Evolutionary conservation across 1,140 invertebrate species (phyloP).

Genomic region (Panagrolaimus sp.): DNA sequence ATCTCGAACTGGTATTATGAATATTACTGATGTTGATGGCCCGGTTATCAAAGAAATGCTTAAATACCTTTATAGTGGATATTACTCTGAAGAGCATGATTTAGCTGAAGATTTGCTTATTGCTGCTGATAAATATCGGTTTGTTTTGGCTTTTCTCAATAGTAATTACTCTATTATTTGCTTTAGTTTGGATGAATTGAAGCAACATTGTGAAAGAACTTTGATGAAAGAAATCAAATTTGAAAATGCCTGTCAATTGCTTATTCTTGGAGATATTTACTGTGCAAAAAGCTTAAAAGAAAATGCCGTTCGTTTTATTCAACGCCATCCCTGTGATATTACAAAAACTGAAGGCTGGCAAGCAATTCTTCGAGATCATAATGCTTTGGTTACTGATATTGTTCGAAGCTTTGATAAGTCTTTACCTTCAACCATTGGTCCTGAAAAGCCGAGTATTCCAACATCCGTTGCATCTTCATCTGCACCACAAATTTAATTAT

Average conservation of each 20-base stretch:
- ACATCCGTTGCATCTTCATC: no score
- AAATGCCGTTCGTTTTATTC: constrained; percentile 48
- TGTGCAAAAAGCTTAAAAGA: constrained; percentile 42
- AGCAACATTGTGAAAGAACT: constrained; percentile 51
- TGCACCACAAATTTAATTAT: no score
- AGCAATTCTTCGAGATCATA: constrained; percentile 35
- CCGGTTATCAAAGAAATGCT: constrained; percentile 55
- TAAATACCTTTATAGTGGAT: constrained; percentile 54
- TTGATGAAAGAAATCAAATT: constrained; percentile 47
- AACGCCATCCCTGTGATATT: constrained; percentile 42
- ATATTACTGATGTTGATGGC: constrained; percentile 54
- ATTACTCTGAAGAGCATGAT: constrained; percentile 49
- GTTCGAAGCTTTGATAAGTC: constrained; percentile 38
- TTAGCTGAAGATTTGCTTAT: constrained; percentile 56
- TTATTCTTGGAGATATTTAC: constrained; percentile 54
- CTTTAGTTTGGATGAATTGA: constrained; percentile 48
- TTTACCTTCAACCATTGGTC: constrained; percentile 18
- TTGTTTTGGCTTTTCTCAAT: constrained; percentile 12
- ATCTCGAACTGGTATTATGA: constrained; percentile 47
- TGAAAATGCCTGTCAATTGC: constrained; percentile 55
- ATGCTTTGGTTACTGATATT: constrained; percentile 40
- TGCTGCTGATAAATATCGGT: constrained; percentile 58
- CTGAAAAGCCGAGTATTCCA: no score
- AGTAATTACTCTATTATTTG: constrained; percentile 16
- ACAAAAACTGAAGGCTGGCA: constrained; percentile 43